Evolutionary conservation across 2,113 vertebrate genomes (phyloP), one percentile per base, ranked within the genome.

Genomic region (Pterocles gutturalis): DNA sequence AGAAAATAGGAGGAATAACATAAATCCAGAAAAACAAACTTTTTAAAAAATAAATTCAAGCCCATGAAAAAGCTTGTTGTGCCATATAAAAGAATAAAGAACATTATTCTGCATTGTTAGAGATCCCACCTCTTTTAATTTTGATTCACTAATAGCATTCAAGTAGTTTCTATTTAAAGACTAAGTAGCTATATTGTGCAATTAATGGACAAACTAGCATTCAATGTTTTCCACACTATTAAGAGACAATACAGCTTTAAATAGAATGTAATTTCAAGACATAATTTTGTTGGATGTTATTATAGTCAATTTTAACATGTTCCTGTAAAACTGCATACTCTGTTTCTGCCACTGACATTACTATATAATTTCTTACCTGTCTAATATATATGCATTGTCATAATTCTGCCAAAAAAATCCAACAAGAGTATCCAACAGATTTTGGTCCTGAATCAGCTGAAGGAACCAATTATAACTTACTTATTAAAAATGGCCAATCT

Each of bases 101-200:
- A 60, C 73, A 89, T 94, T 90, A 94, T 87, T 89, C 66, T 76
- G n/a, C 78, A 93, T 93, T 96, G 84, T 84, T 89, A 90, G 75
- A 80, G 81, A 94, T 76, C 62, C 87, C 78, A 94, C 89, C 84
- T 96, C 84, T 91, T 91, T 94, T 89, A 89, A 91, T 94, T 94
- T 93, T 91, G 81, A 83, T 90, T 91, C 70, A 73, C 84, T 93
- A 86, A 66, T 48, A 91, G 49, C 54, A 77, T 92, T 96, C 95
- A 92, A 94, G 85, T 65, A 90, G 78, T 70, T 96, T 80, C 85
- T 93, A 93, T 92, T 96, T 94, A 91, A 93, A 93, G 78, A 73
- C 58, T 67, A 80, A 84, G 73, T 53, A 92, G 87, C 75, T 91
- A 73, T 88, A 93, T 81, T 85, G 84, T 81, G 64, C 88, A 92